Conservation (phyloP, 2,113 vertebrate genomes). For the Rhinoderma darwinii region DNA sequence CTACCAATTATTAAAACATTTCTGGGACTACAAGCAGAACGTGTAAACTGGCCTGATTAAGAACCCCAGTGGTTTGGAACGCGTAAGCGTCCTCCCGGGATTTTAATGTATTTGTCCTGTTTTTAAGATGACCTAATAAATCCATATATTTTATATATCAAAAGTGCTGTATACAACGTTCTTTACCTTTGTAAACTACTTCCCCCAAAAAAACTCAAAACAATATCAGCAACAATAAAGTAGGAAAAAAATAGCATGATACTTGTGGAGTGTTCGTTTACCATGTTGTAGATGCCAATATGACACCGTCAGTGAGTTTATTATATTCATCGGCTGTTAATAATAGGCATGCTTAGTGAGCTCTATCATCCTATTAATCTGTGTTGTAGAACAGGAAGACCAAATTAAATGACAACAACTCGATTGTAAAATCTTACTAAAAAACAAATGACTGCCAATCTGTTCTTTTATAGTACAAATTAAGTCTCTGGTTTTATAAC, state of each 20-base stretch:
- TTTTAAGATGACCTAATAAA: no score
- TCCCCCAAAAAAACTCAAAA: background rate
- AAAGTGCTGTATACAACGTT: no score
- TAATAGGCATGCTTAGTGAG: constrained; percentile 23
- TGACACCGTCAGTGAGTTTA: constrained; percentile 24
- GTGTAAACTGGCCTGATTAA: no score
- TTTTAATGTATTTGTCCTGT: no score
- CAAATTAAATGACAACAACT: constrained; percentile 31
- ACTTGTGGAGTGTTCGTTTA: constrained; percentile 13
- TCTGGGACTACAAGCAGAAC: background rate
- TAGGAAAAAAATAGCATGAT: constrained; percentile 12
- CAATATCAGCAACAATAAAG: constrained; percentile 18
- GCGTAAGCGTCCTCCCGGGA: no score
- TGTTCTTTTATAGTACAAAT: constrained; percentile 9
- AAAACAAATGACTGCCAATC: constrained; percentile 11
- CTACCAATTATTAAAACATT: background rate
- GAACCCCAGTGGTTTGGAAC: no score
- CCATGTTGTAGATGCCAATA: constrained; percentile 35
- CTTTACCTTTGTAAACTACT: background rate
- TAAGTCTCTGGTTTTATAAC: constrained; percentile 4
- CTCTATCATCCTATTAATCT: constrained; percentile 35
- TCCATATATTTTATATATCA: no score
- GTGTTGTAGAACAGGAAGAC: constrained; percentile 5
- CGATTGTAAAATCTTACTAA: background rate
- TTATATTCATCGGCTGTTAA: constrained; percentile 36